Conservation (phyloP, 1,140 invertebrate genomes). For the Olivierus martensii region DNA sequence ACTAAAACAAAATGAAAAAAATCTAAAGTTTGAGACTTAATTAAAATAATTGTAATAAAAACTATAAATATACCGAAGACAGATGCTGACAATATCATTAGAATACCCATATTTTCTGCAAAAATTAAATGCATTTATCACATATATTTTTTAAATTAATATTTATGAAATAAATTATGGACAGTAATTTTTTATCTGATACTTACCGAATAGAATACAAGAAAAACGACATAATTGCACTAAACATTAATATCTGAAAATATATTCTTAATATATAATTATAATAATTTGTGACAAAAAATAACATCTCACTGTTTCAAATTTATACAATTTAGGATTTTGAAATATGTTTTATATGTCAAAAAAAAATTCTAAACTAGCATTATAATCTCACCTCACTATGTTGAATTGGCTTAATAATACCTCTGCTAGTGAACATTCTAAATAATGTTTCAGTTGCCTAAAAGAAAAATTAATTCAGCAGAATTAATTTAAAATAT, state of each 20-base stretch:
- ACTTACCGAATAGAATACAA: constrained; percentile 9
- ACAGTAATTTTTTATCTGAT: neutral
- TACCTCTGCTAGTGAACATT: constrained; percentile 47
- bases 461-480: too few species aligned
- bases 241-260: constrained; percentile 12
- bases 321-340: too few species aligned
- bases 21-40: neutral
- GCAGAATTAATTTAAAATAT: too few species aligned
- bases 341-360: too few species aligned
- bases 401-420: constrained; percentile 42
- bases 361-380: neutral
- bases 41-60: neutral
- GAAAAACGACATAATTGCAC: constrained; percentile 6
- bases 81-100: constrained; percentile 13
- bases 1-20: neutral
- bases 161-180: neutral
- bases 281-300: neutral
- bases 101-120: constrained; percentile 11
- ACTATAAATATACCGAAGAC: constrained; percentile 4
- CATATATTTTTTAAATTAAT: too few species aligned
- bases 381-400: constrained; percentile 37
- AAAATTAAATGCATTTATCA: neutral
- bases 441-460: constrained; percentile 61
- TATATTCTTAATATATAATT: neutral
- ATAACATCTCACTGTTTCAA: too few species aligned